Evolutionary conservation across 2,797 vertebrate genomes (phyloP), one percentile per base, ranked within the genome.

Genomic region (Acrossocheilus wenchowensis): DNA sequence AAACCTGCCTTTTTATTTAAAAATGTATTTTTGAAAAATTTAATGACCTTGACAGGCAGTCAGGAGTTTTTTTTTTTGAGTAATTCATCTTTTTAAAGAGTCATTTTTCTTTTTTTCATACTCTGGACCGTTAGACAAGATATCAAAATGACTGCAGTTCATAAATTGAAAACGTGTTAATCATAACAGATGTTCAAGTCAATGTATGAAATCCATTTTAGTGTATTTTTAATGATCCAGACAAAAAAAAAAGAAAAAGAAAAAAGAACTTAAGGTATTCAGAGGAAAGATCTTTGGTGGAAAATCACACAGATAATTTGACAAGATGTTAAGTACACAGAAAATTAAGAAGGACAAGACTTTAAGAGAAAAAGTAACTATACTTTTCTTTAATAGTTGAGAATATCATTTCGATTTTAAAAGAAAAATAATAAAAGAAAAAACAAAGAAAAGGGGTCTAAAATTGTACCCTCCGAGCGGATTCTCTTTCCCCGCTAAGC

Each of bases 391-490:
- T 34, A 83, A 62, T 45, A 43, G 15, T 54, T 71, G 11, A 54
- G 75, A 85, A 60, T 45, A 12, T 79, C 17, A 85, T 85, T 71
- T 79, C 3, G 15, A n/a, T 85, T 30, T 69, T 12, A 39, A 10
- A 21, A 11, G 7, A 78, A n/a, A 15, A 78, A 68, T 68, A 39
- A 78, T 45, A 68, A 64, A 34, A 39, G 6, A 1, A 30, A 30
- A 52, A 41, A 41, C 10, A 48, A 80, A 50, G 36, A 87, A 90
- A 85, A 88, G 54, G 57, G 81, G 83, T 88, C 83, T 60, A 89
- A 84, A 85, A 88, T 91, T 90, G 87, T 90, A 90, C 91, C 64
- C 43, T 82, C 72, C 36, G 54, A 39, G 68, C 69, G 77, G 69
- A 60, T 41, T 82, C 73, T 85, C 83, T 88, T 89, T 72, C 81